Percentiles rank a stretch among this genome's conserved stretches.
phyloP scores from a whole-genome alignment of 1,140 invertebrate genomes.

The Pseudomyrmex flavicornis region DNA sequence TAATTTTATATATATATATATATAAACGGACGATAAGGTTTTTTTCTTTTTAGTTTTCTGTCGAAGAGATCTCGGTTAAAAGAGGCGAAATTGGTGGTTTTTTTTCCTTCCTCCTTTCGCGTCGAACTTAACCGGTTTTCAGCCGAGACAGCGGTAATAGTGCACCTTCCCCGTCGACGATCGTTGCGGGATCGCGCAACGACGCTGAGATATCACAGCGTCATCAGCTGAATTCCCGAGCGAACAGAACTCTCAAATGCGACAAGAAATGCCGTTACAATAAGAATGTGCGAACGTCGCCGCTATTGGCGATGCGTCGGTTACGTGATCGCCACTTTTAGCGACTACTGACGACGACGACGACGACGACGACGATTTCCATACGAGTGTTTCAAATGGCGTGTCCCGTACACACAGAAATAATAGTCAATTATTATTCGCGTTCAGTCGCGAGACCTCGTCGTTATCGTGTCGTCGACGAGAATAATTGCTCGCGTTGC shows the following conservation, averaged over 20 bases:
- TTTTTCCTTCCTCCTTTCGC: neutral
- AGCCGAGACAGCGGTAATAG: neutral
- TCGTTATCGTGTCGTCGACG: no score
- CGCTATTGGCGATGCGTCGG: neutral
- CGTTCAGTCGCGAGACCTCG: no score
- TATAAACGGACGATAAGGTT: no score
- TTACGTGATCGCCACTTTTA: slow-evolving; percentile 59
- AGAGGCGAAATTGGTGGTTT: no score
- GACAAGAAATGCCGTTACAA: slow-evolving; percentile 27
- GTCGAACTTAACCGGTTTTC: neutral
- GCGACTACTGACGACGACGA: neutral
- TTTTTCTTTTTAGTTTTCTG: no score
- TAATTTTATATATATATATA: no score
- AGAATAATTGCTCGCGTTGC: no score
- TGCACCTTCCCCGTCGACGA: neutral
- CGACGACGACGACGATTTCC: neutral
- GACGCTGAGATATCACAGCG: neutral
- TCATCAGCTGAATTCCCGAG: slow-evolving; percentile 21
- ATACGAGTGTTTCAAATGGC: no score
- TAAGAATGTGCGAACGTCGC: slow-evolving; percentile 20
- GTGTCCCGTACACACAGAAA: no score
- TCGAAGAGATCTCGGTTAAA: no score
- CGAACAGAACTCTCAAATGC: slow-evolving; percentile 6
- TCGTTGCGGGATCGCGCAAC: neutral
- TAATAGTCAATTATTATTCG: no score